Evolutionary conservation across 2,797 vertebrate species (phyloP).

Genomic region (Saxicola maurus): DNA sequence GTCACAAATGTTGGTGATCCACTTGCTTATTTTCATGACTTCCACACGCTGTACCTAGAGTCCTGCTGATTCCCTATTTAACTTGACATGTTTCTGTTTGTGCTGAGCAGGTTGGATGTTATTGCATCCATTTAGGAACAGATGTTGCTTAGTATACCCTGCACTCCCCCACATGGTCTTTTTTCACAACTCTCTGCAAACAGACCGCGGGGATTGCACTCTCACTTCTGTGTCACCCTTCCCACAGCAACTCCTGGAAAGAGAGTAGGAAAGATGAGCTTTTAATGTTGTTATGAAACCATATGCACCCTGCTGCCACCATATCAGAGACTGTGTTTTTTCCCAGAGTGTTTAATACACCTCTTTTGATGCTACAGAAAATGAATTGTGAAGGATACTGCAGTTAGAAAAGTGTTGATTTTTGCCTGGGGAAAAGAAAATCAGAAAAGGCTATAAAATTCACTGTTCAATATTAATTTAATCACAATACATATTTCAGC

Average conservation of each 20-base stretch:
- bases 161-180: not conserved
- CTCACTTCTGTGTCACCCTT: not conserved
- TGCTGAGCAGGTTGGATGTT: not conserved
- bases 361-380: slow-evolving; percentile 19
- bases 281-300: slow-evolving; percentile 36
- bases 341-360: slow-evolving; percentile 14
- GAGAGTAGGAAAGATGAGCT: slow-evolving; percentile 23
- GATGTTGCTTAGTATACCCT: not conserved
- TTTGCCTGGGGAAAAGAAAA: slow-evolving; percentile 38
- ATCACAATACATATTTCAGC: slow-evolving; percentile 39
- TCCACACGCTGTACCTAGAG: not conserved
- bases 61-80: not conserved
- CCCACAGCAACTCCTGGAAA: slow-evolving; percentile 37
- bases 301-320: slow-evolving; percentile 11
- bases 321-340: not conserved
- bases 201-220: not conserved
- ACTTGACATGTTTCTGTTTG: slow-evolving; percentile 11
- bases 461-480: slow-evolving; percentile 36
- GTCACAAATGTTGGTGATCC: not conserved
- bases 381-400: not conserved
- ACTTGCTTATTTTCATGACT: not conserved
- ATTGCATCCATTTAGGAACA: slow-evolving; percentile 36
- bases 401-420: slow-evolving; percentile 27
- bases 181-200: slow-evolving; percentile 27
- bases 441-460: not conserved